Evolutionary conservation across 2,113 vertebrate species (phyloP).

Genomic region (Micromys minutus): DNA sequence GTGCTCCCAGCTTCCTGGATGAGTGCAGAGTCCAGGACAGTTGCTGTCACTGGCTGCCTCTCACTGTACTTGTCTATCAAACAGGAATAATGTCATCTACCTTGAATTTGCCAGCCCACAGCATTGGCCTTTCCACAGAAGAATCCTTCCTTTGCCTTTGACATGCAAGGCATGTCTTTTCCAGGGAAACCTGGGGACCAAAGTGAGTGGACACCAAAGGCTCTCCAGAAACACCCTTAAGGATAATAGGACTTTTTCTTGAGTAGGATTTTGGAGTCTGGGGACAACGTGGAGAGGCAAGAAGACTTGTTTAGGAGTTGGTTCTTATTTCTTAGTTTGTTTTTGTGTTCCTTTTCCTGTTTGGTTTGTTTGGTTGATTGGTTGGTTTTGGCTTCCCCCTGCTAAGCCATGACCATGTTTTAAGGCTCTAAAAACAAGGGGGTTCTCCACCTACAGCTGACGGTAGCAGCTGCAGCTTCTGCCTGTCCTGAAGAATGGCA

Average conservation of each 20-base stretch:
- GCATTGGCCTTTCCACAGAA: neutral
- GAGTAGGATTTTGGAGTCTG: neutral
- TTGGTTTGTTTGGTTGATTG: neutral
- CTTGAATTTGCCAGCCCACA: neutral
- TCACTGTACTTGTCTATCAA: neutral
- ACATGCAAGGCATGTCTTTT: neutral
- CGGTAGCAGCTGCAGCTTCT: constrained; percentile 87
- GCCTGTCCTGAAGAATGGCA: constrained; percentile 84
- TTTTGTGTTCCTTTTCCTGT: neutral
- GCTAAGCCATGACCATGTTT: constrained; percentile 81
- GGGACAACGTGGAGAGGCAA: neutral
- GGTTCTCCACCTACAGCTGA: constrained; percentile 85
- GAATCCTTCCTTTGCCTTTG: neutral
- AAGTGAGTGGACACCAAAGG: neutral
- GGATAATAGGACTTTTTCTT: no score
- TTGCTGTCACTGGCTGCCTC: neutral
- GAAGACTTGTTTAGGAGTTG: neutral
- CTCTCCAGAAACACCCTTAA: neutral
- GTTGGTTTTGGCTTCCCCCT: constrained; percentile 41
- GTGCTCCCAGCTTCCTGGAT: neutral
- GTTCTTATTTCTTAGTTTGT: neutral
- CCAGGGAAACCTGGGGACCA: neutral
- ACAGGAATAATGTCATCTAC: neutral
- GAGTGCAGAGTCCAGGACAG: neutral
- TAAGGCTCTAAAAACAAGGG: constrained; percentile 83